Percentiles rank a stretch among this genome's conserved stretches.
phyloP scores from a whole-genome alignment of 1,140 invertebrate genomes.

The Grapholita molesta region DNA sequence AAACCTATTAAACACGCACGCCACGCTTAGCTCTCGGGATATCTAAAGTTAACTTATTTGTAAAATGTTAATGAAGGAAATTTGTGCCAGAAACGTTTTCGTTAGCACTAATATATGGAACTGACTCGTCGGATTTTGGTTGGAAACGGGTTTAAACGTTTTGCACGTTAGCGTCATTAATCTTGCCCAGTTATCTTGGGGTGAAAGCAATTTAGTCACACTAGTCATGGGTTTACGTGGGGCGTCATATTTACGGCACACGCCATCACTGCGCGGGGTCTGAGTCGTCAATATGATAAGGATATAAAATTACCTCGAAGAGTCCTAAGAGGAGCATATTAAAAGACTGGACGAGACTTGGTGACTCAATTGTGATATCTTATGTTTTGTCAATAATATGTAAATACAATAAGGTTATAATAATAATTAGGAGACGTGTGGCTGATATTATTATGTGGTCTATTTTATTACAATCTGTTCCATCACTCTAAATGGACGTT shows the following conservation, averaged over 20 bases:
- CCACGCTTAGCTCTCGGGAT: constrained; percentile 43
- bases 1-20: background rate
- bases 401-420: background rate
- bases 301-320: background rate
- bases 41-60: constrained; percentile 70
- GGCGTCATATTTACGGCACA: constrained; percentile 25
- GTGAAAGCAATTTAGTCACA: constrained; percentile 57
- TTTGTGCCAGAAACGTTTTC: constrained; percentile 72
- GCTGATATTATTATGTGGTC: too few species aligned
- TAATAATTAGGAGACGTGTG: background rate
- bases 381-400: too few species aligned
- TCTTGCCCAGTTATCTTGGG: constrained; percentile 73
- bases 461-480: too few species aligned
- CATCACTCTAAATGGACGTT: too few species aligned
- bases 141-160: constrained; percentile 76
- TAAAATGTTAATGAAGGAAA: constrained; percentile 74
- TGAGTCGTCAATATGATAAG: background rate
- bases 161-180: constrained; percentile 76
- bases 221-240: constrained; percentile 43
- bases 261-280: background rate
- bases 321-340: too few species aligned
- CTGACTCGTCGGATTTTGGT: constrained; percentile 76
- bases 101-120: constrained; percentile 74
- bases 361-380: background rate
- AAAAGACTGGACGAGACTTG: too few species aligned